Conservation (phyloP, 1,140 invertebrate species). For the Brachionus paranguensis region DNA sequence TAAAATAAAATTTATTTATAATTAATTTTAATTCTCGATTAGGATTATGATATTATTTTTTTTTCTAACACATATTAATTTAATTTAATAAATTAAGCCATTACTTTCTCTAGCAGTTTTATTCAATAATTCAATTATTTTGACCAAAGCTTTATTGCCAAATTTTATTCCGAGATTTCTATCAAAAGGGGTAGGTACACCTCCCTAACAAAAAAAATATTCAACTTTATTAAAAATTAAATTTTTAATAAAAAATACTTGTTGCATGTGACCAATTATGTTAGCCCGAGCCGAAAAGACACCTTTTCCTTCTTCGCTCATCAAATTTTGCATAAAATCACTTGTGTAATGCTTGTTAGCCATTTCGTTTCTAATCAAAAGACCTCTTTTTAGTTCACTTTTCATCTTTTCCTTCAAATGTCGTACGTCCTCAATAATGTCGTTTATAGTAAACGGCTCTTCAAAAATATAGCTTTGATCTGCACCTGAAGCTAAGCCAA, state of each 20-base stretch:
- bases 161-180: constrained; percentile 97
- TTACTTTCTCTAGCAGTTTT: neutral
- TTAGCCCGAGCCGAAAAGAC: constrained; percentile 48
- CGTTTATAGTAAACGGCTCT: constrained; percentile 88
- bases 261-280: constrained; percentile 27
- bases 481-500: constrained; percentile 87
- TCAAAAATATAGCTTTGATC: constrained; percentile 99
- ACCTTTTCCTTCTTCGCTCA: constrained; percentile 90
- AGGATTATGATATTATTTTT: too few species aligned
- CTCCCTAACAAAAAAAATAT: constrained; percentile 64
- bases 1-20: neutral
- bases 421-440: constrained; percentile 64
- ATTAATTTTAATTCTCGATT: too few species aligned
- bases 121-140: constrained; percentile 63
- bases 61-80: too few species aligned
- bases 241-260: neutral
- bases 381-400: constrained; percentile 10
- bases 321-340: constrained; percentile 90
- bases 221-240: too few species aligned
- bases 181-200: constrained; percentile 92
- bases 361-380: constrained; percentile 70
- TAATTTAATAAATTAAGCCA: neutral
- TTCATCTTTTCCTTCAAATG: constrained; percentile 31
- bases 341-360: constrained; percentile 93
- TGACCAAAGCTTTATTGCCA: constrained; percentile 84